Evolutionary conservation across 2,113 vertebrate genomes (phyloP), one percentile per base, ranked within the genome.

Genomic region (Gorsachius goisagi): DNA sequence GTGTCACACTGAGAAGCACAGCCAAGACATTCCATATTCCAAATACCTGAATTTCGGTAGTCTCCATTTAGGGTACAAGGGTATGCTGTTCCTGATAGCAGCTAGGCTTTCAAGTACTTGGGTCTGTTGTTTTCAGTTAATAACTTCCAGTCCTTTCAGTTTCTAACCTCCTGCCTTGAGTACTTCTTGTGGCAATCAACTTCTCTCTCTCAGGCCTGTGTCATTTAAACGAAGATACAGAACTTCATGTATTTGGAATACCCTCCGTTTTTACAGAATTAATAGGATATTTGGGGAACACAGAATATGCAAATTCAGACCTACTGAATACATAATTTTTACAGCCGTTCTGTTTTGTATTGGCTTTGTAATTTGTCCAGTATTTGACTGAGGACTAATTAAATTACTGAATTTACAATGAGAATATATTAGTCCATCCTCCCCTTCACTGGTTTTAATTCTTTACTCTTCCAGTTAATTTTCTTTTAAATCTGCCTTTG

Each of bases 361-460:
- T 90, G 76, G 66, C 73, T 90, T 89, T 79, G 56, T 87, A 64
- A 95, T 87, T 78, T 90, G 78, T 93, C 86, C 73, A 58, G 33
- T 64, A 44, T 93, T 93, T 94, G 88, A 84, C 79, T 71, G 78
- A 69, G 16, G 24, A 27, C 62, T 92, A 95, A 87, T 94, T 94
- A 88, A 94, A 94, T 91, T 89, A 87, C 64, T 77, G 77, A 89
- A 87, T 92, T 84, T 89, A 90, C 56, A 92, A 62, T 87, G 66
- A 85, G 60, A 93, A 66, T 85, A 35, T 90, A 55, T 88, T 69
- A 78, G 27, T 81, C 44, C 45, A 30, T 62, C 69, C 50, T 81
- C 92, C 47, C 47, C 52, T 93, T 96, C 53, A 35, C 39, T 82
- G 87, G 66, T 91, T 89, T 95, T 82, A 85, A 75, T 96, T 95